Evolutionary conservation across 92 coral and sea anemone species (phyloP), one percentile per base, ranked within the genome.

Genomic region (Anthopleura xanthogrammica): DNA sequence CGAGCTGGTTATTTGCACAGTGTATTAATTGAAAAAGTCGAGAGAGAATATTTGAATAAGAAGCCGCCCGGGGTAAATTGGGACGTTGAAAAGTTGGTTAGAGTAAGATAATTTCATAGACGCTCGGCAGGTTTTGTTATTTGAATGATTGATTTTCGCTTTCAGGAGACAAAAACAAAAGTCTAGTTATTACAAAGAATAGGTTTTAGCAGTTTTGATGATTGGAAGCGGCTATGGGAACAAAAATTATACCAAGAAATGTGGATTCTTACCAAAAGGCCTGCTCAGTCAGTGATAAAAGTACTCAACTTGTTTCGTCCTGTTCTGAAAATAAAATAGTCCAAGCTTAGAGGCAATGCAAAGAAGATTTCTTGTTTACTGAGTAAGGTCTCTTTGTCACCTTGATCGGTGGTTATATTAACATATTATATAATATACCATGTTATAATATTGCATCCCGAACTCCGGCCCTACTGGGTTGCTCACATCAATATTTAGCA

Each of bases 1-100:
- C 16, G 29, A 9, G 74, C 74, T 68, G 74, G 74, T 68, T 68
- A 36, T 68, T 68, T 68, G 74, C 74, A 68, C 74, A 68, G 74
- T 12, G 74, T 68, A 9, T 68, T 23, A 36, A 68, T 68, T 68
- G 74, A 11, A 68, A 68, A n/a, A 68, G 42, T 12, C 40, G 46
- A 68, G 74, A 68, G 16, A 13, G 74, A 29, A 29, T 68, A 68
- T 68, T 36, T 36, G 42, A 68, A 68, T 24, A 68, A 11, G 72
- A 64, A 4, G 72, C 72, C 72, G 72, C 72, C 2, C 40, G 6
- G 36, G 64, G 19, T 10, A 64, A 5, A 64, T 64, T 64, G 72
- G 5, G 3, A 17, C 20, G 72, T 64, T n/a, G 3, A 58, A 64
- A 1, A 11, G 42, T 68, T 68, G 42, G 29, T 43, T 2, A 68